Conservation (phyloP, 2,888 invertebrate species). For the Sisyra nigra region DNA sequence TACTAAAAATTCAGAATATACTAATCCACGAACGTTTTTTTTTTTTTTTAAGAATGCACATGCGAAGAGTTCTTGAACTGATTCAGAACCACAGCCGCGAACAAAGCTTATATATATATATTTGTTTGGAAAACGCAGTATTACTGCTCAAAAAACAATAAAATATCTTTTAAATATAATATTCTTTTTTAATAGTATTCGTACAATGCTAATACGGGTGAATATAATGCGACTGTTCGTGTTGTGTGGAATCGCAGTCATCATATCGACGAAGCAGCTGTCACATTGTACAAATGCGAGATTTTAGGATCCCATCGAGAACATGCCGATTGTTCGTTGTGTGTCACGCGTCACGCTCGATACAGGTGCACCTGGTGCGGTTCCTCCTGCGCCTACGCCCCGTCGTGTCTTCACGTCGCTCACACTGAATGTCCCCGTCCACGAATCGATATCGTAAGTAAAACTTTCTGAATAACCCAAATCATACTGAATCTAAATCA, state of each 20-base stretch:
- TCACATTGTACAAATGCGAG: constrained; percentile 90
- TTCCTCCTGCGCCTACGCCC: constrained; percentile 69
- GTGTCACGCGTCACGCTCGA: constrained; percentile 78
- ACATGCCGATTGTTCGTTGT: constrained; percentile 91
- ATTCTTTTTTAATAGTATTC: constrained; percentile 43
- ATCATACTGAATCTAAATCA: too few species aligned
- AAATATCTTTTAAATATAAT: too few species aligned
- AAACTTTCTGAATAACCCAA: too few species aligned
- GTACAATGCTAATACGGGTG: constrained; percentile 73
- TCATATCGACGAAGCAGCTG: constrained; percentile 78
- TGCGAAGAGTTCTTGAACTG: too few species aligned
- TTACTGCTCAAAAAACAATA: neutral
- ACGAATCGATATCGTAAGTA: constrained; percentile 69
- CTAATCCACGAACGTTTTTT: too few species aligned
- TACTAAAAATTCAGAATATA: too few species aligned
- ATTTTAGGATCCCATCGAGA: constrained; percentile 86
- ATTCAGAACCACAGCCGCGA: too few species aligned
- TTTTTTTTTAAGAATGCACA: too few species aligned
- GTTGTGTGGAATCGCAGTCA: constrained; percentile 91
- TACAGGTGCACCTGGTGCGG: constrained; percentile 96
- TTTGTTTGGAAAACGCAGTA: neutral
- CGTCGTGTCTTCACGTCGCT: constrained; percentile 65
- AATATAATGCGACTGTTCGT: constrained; percentile 76
- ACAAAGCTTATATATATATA: too few species aligned
- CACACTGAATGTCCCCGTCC: constrained; percentile 81